phyloP scores from a whole-genome alignment of 2,888 invertebrate genomes.

The Harmothoe impar region DNA sequence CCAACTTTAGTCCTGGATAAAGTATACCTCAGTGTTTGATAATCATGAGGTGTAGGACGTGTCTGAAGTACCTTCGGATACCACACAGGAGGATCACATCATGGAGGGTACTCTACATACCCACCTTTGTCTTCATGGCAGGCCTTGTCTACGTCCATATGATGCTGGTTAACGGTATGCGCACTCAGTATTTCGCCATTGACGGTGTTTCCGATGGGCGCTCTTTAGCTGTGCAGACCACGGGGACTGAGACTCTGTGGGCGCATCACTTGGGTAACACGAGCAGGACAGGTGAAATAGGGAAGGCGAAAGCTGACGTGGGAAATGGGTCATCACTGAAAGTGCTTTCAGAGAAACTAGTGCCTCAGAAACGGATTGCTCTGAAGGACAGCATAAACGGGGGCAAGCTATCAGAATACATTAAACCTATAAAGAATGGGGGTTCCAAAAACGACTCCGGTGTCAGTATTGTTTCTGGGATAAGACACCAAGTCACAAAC shows the following conservation, averaged over 20 bases:
- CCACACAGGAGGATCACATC: not conserved
- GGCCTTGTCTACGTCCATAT: constrained; percentile 24
- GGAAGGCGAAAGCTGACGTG: not conserved
- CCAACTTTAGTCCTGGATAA: too few species aligned
- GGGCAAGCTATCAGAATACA: too few species aligned
- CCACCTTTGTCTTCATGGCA: not conserved
- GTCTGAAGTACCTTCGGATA: too few species aligned
- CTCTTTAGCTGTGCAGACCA: too few species aligned
- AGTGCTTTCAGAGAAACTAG: not conserved
- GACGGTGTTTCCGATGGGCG: not conserved
- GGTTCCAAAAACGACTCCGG: not conserved
- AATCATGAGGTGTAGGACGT: too few species aligned
- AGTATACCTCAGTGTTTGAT: too few species aligned
- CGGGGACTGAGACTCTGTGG: too few species aligned
- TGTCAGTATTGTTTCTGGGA: not conserved
- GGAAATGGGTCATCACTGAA: not conserved
- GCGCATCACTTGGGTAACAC: too few species aligned
- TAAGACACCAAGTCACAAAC: not conserved
- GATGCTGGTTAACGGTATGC: not conserved
- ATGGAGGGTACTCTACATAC: not conserved
- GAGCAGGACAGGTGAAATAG: too few species aligned
- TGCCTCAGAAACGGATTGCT: not conserved
- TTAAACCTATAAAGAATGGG: too few species aligned
- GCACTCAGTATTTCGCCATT: not conserved
- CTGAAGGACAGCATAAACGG: too few species aligned